Base-by-base conservation (phyloP, 2,888 invertebrate species). In the Euzophera pinguis region DNA sequence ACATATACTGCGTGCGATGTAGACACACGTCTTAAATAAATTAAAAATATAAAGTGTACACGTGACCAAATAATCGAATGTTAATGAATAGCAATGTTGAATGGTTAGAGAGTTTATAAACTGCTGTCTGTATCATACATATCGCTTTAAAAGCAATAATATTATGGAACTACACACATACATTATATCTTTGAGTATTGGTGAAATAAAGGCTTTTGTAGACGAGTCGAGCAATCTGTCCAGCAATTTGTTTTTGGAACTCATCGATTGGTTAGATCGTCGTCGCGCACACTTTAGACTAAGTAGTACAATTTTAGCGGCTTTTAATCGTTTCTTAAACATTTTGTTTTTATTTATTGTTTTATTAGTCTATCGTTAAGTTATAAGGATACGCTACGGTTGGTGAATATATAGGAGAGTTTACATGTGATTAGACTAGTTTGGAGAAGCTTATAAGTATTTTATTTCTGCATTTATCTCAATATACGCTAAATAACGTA, bases 131-230 rank as follows among this genome's bases (percentile, higher is more conserved):
- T 50, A 50, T 42, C 50, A 50, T 54, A 60, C 55, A 58, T 60
- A 61, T 61, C 55, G 69, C 69, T 67, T 66, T 53, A 55, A 50
- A 65, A 69, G 65, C 58, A 57, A 39, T 52, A 49, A 29, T 50
- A 16, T 41, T n/a, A n/a, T 38, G 5, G n/a, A n/a, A n/a, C n/a
- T n/a, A 27, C 9, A 39, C 22, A 16, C 12, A 45, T 13, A 32
- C 8, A 6, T 29, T 3, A 42, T 45, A 45, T 45, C 32, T 32
- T 4, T 32, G 16, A 16, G 16, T 45, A 45, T 16, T 2, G 13
- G 14, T 14, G 29, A 45, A 16, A 14, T 45, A 14, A 45, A 32
- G 13, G 32, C 45, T 52, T 52, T 4, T 37, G 29, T 45, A 45
- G 45, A 32, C 16, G 14, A 32, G 32, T 32, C 14, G 10, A 32